Base-by-base conservation (phyloP, 2,113 vertebrate genomes). In the Parotia lawesii region DNA sequence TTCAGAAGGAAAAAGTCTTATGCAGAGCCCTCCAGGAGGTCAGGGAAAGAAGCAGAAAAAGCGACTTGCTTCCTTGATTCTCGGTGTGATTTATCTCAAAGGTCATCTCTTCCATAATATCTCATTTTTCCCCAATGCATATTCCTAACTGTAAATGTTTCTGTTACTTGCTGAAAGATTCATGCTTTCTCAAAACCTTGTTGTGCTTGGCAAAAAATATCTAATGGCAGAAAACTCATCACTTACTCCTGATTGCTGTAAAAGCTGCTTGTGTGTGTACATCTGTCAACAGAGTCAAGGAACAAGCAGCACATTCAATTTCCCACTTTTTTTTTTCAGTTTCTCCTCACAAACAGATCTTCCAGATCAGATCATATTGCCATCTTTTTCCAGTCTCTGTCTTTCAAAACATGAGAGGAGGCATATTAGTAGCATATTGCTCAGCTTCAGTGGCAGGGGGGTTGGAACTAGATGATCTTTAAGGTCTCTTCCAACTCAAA, bases 221-320 rank as follows among this genome's bases (percentile, higher is more conserved):
- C 78, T 94, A 95, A 89, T 87, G 42, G 82, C 95, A 96, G 90
- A 94, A 95, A 96, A 90, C 90, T 96, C 93, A 91, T 95, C 93
- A 96, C 70, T 96, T 96, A 91, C 87, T 96, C 87, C 90, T 70
- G 85, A 91, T 94, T 90, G 90, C 90, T 95, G 71, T 87, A 95
- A 96, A 95, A 93, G 78, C 82, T 94, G 90, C 85, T 79, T 91
- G 90, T 94, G 81, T 94, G 81, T 72, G n/a, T 89, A 74, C 65
- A 87, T 96, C 81, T 89, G 71, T 83, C 85, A 79, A 91, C 90
- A 94, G 54, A 79, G 54, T 89, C 78, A 87, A 91, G 67, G 66
- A 96, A 91, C 81, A 95, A 91, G 78, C 62, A 87, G 81, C 71
- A 95, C 75, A 85, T 96, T 94, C 74, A 73, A 61, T 95, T 91